Evolutionary conservation across 2,797 vertebrate species (phyloP).

Genomic region (Trichosurus vulpecula): DNA sequence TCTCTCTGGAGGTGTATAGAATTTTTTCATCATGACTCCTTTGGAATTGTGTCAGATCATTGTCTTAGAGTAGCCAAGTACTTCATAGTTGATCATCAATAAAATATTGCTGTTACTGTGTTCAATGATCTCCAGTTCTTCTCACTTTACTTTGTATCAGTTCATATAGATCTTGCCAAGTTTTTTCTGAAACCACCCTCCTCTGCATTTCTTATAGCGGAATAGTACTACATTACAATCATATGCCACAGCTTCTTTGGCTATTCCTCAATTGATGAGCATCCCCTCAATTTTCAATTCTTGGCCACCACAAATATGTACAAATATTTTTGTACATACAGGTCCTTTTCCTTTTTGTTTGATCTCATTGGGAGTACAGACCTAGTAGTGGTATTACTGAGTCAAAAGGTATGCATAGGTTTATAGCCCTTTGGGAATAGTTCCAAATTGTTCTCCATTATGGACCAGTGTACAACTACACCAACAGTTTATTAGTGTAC

Average conservation of each 20-base stretch:
- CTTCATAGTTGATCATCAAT: background rate
- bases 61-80: background rate
- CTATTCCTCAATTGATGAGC: background rate
- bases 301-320: background rate
- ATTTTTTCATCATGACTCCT: background rate
- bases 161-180: background rate
- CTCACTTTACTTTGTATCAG: background rate
- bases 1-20: no score
- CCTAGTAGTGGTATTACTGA: background rate
- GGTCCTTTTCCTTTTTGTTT: background rate
- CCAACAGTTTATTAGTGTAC: background rate
- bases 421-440: background rate
- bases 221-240: background rate
- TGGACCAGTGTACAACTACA: background rate
- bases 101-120: background rate
- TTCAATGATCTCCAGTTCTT: background rate
- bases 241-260: background rate
- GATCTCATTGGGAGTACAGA: background rate
- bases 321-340: background rate
- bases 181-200: background rate
- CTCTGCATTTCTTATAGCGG: background rate
- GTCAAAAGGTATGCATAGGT: background rate
- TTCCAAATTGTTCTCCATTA: background rate
- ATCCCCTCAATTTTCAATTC: background rate
- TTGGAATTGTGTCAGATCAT: background rate